These are phyloP conservation scores for Drosophila watanabei DNA, from an alignment of 1,140 invertebrate species.

Conservation along the genomic window DNA sequence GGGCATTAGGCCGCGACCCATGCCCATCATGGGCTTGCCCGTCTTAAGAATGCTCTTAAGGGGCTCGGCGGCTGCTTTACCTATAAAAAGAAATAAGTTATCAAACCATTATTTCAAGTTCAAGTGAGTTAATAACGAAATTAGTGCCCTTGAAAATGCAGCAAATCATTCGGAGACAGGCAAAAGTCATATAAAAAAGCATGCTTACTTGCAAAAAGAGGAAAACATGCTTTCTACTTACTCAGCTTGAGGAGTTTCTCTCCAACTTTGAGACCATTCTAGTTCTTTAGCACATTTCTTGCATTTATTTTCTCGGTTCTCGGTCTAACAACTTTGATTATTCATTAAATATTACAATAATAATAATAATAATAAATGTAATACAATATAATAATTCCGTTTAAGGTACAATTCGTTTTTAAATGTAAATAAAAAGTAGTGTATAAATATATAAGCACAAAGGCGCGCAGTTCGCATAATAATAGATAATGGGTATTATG, in stretches of 20 bases:
- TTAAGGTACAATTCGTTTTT: conserved; percentile 79
- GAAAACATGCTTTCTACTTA: conserved; percentile 48
- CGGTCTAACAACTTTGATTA: conserved; percentile 69
- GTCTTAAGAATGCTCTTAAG: conserved; percentile 86
- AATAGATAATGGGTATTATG: conserved; percentile 16
- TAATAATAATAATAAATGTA: conserved; percentile 61
- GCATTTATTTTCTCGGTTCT: conserved; percentile 64
- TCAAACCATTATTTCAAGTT: neutral
- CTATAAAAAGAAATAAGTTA: conserved; percentile 15
- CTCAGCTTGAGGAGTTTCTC: neutral
- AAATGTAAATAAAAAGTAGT: conserved; percentile 62
- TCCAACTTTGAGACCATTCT: neutral
- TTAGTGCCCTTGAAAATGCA: neutral
- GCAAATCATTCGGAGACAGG: conserved; percentile 28
- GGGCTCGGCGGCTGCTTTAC: conserved; percentile 44
- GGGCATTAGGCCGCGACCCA: conserved; percentile 78
- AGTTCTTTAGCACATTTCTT: conserved; percentile 63
- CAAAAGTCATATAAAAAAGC: conserved; percentile 17
- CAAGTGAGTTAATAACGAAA: neutral
- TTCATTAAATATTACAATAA: conserved; percentile 67
- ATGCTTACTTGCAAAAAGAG: neutral
- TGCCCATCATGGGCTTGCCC: conserved; percentile 65
- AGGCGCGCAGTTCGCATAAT: conserved; percentile 31
- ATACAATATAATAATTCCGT: conserved; percentile 67
- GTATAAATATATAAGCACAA: conserved; percentile 71